Percentiles rank a stretch among this genome's conserved stretches.
phyloP scores from a whole-genome alignment of 1,140 invertebrate species.

The Venturia canescens region DNA sequence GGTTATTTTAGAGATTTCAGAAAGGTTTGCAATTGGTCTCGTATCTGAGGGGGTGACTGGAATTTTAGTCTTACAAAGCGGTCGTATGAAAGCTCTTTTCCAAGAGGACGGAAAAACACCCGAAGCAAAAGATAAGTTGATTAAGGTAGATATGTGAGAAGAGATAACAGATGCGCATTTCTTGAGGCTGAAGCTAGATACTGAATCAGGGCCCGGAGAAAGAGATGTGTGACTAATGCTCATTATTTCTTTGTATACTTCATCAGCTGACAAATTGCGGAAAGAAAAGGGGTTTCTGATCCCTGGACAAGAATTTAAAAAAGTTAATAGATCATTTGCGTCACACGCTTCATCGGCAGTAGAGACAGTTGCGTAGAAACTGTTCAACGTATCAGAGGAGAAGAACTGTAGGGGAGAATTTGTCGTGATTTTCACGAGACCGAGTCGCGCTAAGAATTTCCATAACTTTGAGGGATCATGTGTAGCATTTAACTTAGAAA shows the following conservation, averaged over 20 bases:
- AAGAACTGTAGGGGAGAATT: background rate
- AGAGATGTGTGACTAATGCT: no score
- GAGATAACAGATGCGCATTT: background rate
- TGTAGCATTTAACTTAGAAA: background rate
- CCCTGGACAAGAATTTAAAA: background rate
- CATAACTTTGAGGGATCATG: background rate
- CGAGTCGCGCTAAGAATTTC: background rate
- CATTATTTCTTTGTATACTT: no score
- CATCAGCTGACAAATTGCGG: no score
- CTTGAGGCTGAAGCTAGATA: no score
- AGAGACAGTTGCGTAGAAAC: background rate
- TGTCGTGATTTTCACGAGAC: background rate
- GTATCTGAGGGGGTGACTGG: conserved; percentile 1
- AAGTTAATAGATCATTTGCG: no score
- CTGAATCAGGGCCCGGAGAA: no score
- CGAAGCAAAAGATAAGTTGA: background rate
- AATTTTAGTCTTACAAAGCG: background rate
- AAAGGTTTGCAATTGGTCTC: conserved; percentile 29
- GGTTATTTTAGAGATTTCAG: conserved; percentile 27
- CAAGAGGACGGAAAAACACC: background rate
- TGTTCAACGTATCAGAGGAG: background rate
- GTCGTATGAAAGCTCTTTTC: background rate
- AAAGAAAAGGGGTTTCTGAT: no score
- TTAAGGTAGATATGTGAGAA: background rate
- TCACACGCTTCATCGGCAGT: no score